Percentiles rank a stretch among this genome's conserved stretches.
These are phyloP conservation scores for Garra rufa DNA, from an alignment of 2,113 vertebrate genomes.

Conservation along the genomic window DNA sequence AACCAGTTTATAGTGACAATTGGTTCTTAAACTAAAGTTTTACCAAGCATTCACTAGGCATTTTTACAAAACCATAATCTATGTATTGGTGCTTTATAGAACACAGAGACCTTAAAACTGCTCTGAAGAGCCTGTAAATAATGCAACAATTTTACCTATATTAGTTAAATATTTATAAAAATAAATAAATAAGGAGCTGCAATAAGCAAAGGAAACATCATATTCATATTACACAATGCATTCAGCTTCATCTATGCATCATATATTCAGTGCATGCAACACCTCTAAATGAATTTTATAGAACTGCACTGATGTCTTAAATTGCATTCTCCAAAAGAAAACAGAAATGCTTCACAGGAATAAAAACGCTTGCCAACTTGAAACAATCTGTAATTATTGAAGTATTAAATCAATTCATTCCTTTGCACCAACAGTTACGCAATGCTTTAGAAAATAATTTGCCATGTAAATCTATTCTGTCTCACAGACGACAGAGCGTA, in stretches of 20 bases:
- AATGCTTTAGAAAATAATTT: slow-evolving; percentile 83
- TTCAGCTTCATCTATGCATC: neutral
- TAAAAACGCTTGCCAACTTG: slow-evolving; percentile 72
- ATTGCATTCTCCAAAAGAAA: slow-evolving; percentile 64
- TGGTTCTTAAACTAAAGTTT: neutral
- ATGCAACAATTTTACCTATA: neutral
- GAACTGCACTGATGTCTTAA: slow-evolving; percentile 63
- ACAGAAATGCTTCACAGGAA: slow-evolving; percentile 75
- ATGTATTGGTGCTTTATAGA: neutral
- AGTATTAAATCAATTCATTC: slow-evolving; percentile 81
- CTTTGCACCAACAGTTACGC: slow-evolving; percentile 74
- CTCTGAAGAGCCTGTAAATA: neutral
- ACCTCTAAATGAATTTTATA: slow-evolving; percentile 58
- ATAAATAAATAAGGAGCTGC: neutral
- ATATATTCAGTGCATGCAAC: slow-evolving; percentile 54
- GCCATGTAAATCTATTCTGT: slow-evolving; percentile 77
- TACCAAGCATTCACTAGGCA: neutral
- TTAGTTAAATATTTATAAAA: no score
- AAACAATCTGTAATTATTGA: slow-evolving; percentile 74
- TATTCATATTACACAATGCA: neutral
- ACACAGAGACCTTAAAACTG: neutral
- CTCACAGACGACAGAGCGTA: slow-evolving; percentile 70
- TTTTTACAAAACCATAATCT: neutral
- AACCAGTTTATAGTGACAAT: neutral
- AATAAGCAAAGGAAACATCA: neutral